Evolutionary conservation across 2,888 invertebrate genomes (phyloP).

Genomic region (Cerastis rubricosa): DNA sequence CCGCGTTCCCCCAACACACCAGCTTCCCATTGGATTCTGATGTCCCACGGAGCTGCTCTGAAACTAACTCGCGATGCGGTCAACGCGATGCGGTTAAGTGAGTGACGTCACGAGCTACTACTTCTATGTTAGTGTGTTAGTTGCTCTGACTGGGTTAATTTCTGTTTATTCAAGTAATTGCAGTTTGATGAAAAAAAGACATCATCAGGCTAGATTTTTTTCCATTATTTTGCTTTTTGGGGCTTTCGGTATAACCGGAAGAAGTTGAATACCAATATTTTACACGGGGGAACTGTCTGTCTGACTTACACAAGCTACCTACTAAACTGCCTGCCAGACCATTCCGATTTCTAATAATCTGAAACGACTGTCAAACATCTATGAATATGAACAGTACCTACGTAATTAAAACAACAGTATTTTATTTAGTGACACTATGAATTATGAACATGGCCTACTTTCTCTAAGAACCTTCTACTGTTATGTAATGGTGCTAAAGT

Average conservation of each 20-base stretch:
- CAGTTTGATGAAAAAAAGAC: neutral
- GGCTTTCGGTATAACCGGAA: neutral
- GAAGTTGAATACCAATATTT: neutral
- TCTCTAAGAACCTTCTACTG: neutral
- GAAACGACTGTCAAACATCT: neutral
- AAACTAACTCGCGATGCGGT: conserved; percentile 50
- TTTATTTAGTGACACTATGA: neutral
- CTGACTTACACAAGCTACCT: neutral
- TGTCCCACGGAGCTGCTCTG: conserved; percentile 33
- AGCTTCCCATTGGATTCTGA: conserved; percentile 2
- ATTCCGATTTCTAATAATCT: neutral
- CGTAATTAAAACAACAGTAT: neutral
- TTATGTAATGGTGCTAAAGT: neutral
- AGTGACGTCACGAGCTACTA: conserved; percentile 13
- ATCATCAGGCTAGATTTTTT: neutral
- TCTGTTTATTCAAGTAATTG: neutral
- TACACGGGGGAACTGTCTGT: neutral
- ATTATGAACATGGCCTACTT: neutral
- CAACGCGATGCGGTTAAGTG: conserved; percentile 5
- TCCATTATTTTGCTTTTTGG: neutral
- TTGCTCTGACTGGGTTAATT: neutral
- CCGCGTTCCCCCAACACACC: conserved; percentile 8
- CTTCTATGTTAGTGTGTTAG: neutral
- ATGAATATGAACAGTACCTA: neutral
- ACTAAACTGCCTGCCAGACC: neutral